phyloP scores from a whole-genome alignment of 2,113 vertebrate genomes.

The Tenrec ecaudatus region DNA sequence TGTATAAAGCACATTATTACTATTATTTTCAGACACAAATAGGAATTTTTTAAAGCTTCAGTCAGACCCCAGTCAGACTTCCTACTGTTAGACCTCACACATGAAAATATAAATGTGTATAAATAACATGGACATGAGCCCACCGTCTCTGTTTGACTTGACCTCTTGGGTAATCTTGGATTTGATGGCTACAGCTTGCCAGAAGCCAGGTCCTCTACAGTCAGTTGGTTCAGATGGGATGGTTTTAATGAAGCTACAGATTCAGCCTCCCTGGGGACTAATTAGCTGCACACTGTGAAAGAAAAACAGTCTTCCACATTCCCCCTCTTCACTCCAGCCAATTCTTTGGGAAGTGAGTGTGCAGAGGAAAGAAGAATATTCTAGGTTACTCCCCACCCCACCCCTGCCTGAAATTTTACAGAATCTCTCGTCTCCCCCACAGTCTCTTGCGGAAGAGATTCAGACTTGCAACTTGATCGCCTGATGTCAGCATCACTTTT shows the following conservation, averaged over 20 bases:
- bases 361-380: neutral
- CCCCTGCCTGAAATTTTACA: no score
- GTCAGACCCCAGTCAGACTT: neutral
- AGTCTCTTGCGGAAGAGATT: conserved; percentile 3
- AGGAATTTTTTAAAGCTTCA: neutral
- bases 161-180: conserved; percentile 31
- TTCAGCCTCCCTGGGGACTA: conserved; percentile 62
- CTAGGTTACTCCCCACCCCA: conserved; percentile 5
- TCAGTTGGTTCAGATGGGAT: conserved; percentile 45
- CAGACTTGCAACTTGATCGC: conserved; percentile 14
- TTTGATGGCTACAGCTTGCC: conserved; percentile 21
- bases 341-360: conserved; percentile 50
- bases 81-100: neutral
- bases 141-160: conserved; percentile 6
- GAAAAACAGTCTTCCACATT: conserved; percentile 61
- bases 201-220: conserved; percentile 45
- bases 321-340: conserved; percentile 34
- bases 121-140: neutral
- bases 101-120: neutral
- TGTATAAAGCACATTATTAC: no score
- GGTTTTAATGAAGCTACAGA: conserved; percentile 62
- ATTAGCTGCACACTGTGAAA: conserved; percentile 68
- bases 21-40: neutral
- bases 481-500: conserved; percentile 45
- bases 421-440: conserved; percentile 32